Evolutionary conservation across 1,140 invertebrate genomes (phyloP), one percentile per base, ranked within the genome.

Genomic region (Drosophila sucinea): DNA sequence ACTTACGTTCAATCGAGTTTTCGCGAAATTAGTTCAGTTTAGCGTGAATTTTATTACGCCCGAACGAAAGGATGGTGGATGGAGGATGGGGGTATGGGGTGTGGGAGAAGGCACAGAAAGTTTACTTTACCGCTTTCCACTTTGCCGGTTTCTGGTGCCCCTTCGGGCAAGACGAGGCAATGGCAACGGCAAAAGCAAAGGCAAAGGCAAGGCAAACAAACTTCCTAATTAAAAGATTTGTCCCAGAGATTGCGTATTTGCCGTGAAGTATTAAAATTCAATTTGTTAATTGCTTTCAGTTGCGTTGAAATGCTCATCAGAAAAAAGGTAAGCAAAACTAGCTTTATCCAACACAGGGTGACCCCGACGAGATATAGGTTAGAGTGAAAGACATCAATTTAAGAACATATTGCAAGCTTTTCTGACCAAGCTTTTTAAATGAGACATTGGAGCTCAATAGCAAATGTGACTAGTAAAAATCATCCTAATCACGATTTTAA

Each of bases 141-240:
- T 38, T 38, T 47, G 5, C 17, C 44, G 17, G 44, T 7, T 23
- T 47, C 35, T 25, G 8, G 17, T 25, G 44, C 23, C 44, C 44
- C 23, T 25, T 25, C 44, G 44, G 44, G 44, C 44, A 51, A 51
- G 23, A 41, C 30, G 38, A 40, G 33, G 57, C 51, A 10, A 17
- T 10, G 10, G 5, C 29, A 8, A 3, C 3, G 60, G 67, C 67
- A 27, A 27, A 35, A 17, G 17, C 1, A 35, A 1, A 10, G 17
- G 40, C 7, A 35, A 4, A 35, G 10, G 58, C 11, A 32, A 17
- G 54, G 30, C 25, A 56, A 60, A 47, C 54, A 79, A 79, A 79
- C 76, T 79, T 79, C 77, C 69, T 79, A 79, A 79, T 79, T 79
- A 79, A 79, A 79, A 79, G 77, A 79, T 79, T 79, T 79, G 60